Conservation (phyloP, 1,140 invertebrate genomes). For the Zaprionus africanus region DNA sequence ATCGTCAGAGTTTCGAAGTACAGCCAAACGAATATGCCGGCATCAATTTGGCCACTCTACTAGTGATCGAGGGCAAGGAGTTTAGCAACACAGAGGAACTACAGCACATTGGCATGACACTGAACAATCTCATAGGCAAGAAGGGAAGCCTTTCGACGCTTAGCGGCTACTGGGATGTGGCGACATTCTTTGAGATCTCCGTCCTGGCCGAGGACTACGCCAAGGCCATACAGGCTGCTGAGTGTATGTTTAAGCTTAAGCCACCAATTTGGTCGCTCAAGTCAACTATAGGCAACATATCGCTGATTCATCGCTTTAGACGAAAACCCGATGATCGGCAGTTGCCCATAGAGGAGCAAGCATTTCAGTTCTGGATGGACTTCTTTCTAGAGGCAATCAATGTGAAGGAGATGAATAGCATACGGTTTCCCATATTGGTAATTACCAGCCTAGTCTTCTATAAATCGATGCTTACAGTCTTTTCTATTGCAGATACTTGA, state of each 20-base stretch:
- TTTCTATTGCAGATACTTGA: constrained; percentile 91
- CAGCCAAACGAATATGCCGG: constrained; percentile 99
- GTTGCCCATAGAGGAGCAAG: constrained; percentile 91
- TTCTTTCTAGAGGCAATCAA: constrained; percentile 97
- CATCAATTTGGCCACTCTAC: constrained; percentile 98
- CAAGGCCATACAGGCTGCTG: constrained; percentile 98
- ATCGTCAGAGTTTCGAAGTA: constrained; percentile 98
- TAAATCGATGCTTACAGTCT: neutral
- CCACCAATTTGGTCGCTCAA: constrained; percentile 99
- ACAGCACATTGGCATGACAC: constrained; percentile 93
- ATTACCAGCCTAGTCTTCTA: neutral
- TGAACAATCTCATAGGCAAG: constrained; percentile 99
- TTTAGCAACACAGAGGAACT: constrained; percentile 96
- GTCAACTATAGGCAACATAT: constrained; percentile 99
- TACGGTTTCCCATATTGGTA: constrained; percentile 92
- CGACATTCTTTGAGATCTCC: constrained; percentile 99
- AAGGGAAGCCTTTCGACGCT: constrained; percentile 97
- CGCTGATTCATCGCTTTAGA: constrained; percentile 96
- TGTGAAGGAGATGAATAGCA: constrained; percentile 89
- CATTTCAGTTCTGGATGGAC: constrained; percentile 99
- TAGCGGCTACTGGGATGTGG: constrained; percentile 99
- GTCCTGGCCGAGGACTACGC: constrained; percentile 98
- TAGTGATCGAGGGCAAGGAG: constrained; percentile 99
- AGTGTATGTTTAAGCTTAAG: constrained; percentile 99
- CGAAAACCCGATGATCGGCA: constrained; percentile 90